phyloP scores from a whole-genome alignment of 2,797 vertebrate species.

The Sternotherus odoratus region DNA sequence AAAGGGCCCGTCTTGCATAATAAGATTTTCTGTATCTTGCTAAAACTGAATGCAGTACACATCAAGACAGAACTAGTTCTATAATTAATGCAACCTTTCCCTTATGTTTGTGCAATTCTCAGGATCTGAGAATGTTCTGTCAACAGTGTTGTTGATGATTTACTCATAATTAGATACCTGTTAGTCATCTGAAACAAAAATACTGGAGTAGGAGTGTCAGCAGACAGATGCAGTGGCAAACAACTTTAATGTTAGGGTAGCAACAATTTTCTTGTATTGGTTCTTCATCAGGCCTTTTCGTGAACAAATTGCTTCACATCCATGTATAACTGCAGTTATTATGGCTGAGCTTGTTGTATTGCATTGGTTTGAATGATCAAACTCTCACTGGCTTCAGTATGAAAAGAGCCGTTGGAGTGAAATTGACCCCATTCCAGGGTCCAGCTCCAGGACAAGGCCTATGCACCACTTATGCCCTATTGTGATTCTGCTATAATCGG shows the following conservation, averaged over 20 bases:
- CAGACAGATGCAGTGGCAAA: rapidly evolving
- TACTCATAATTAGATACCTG: not conserved
- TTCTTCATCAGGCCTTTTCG: conserved; percentile 6
- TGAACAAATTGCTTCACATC: not conserved
- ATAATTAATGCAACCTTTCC: not conserved
- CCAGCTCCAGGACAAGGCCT: not conserved
- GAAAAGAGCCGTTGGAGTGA: not conserved
- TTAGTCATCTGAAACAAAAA: not conserved
- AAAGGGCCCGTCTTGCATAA: not conserved
- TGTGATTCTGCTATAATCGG: not conserved
- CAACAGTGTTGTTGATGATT: not conserved
- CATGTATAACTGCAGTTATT: not conserved
- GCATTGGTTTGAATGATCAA: not conserved
- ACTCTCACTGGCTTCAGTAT: not conserved
- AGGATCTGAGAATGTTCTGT: not conserved
- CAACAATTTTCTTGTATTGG: not conserved
- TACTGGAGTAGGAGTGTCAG: not conserved
- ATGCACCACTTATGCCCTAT: not conserved
- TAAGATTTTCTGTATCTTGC: not conserved
- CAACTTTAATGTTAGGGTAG: not conserved
- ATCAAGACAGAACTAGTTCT: rapidly evolving
- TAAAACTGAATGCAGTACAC: not conserved
- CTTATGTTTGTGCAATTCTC: not conserved
- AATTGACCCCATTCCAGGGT: not conserved
- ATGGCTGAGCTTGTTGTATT: not conserved